Conservation (phyloP, 2,113 vertebrate species). For the Actenoides lindsayi region DNA sequence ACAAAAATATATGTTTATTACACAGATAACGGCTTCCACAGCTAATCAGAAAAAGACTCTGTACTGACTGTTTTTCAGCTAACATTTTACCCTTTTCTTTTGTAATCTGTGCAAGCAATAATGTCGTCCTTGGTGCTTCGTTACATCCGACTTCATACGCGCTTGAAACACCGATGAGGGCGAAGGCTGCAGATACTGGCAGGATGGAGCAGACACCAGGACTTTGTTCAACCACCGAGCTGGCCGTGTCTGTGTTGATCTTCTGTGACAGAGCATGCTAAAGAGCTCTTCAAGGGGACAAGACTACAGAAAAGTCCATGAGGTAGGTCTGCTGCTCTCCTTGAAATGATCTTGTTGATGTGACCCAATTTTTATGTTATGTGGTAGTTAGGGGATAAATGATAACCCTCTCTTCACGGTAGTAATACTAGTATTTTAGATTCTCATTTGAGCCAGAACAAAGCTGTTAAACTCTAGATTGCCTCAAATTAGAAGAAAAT, state of each 20-base stretch:
- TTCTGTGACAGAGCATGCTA: neutral
- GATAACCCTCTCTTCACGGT: neutral
- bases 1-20: neutral
- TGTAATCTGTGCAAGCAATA: neutral
- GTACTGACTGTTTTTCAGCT: neutral
- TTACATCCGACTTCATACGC: neutral
- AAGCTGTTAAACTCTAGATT: neutral
- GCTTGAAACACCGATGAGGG: neutral
- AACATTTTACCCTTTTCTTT: neutral
- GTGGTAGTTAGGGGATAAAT: neutral
- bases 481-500: neutral
- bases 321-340: conserved; percentile 21
- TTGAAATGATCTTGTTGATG: neutral
- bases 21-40: neutral
- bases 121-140: neutral
- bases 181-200: neutral
- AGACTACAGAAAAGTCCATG: neutral
- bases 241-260: accelerated
- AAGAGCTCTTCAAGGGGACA: neutral
- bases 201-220: neutral
- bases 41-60: neutral
- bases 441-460: neutral
- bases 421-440: neutral
- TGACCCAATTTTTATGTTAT: neutral
- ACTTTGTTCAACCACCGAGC: neutral